Percentiles rank a stretch among this genome's conserved stretches.
These are phyloP conservation scores for Odobenus rosmarus DNA, from an alignment of 2,113 vertebrate species.

Conservation along the genomic window DNA sequence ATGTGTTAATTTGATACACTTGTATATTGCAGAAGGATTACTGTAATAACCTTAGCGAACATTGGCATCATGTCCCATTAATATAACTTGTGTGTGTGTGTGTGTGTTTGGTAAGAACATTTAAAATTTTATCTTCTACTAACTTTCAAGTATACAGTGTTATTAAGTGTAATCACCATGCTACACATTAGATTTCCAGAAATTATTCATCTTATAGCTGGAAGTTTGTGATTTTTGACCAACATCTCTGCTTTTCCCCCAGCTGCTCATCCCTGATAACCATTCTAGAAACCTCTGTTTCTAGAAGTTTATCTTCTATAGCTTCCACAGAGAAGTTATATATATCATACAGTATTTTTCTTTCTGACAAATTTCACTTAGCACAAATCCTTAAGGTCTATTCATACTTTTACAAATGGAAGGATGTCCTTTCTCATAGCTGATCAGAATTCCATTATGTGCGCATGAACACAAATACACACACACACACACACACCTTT, in stretches of 20 bases:
- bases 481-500: not conserved
- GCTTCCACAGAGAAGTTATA: not conserved
- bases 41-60: not conserved
- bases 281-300: not conserved
- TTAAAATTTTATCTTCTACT: not conserved
- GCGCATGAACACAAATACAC: not conserved
- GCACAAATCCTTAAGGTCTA: too few relatives aligned
- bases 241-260: not conserved
- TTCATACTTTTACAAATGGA: too few relatives aligned
- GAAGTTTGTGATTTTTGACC: not conserved
- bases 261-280: not conserved
- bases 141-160: not conserved
- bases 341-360: not conserved
- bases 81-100: not conserved
- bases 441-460: not conserved
- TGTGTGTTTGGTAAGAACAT: not conserved
- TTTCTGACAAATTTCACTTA: not conserved
- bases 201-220: not conserved
- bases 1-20: not conserved
- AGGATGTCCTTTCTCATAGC: not conserved
- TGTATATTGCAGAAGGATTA: not conserved
- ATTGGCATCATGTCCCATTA: not conserved
- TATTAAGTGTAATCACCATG: not conserved
- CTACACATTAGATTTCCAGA: not conserved
- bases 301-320: not conserved